Evolutionary conservation across 2,797 vertebrate species (phyloP), one percentile per base, ranked within the genome.

Genomic region (Microcaecilia unicolor): DNA sequence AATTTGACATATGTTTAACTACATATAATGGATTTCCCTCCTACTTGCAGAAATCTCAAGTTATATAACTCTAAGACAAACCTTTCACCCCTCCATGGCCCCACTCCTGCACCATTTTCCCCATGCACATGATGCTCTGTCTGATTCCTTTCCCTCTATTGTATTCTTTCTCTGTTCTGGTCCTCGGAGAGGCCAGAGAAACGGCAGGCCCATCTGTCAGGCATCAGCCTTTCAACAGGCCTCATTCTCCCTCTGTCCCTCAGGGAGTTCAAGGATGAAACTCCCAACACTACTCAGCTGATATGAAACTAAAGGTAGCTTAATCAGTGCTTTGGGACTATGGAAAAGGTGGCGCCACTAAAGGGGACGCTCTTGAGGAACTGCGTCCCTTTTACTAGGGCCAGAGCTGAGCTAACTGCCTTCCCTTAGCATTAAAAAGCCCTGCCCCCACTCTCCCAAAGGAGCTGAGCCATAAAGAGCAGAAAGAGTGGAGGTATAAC

Each of bases 171-270:
- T 55, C 57, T n/a, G 30, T 46, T 21, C 34, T 15, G 21, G 55
- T 55, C 59, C 57, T 58, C 38, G 19, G 53, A 58, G 56, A 52
- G 51, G 33, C 51, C 54, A 50, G 45, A 49, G 18, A 40, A n/a
- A n/a, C n/a, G n/a, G n/a, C n/a, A n/a, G 22, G 52, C 60, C 66
- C 74, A 73, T 75, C 72, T 75, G 70, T 64, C 66, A 70, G 56
- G 41, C 20, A 27, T 41, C 30, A 48, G 44, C 26, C 35, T 41
- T 48, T 35, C 37, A 48, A 48, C 44, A 19, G 44, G 40, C 31
- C 16, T 8, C 24, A 10, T 16, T 34, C 23, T 17, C 28, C 20
- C 34, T 25, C 47, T 34, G 33, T 27, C 31, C 37, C 23, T 33
- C 18, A 1, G 20, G 32, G 25, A 17, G 9, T 4, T 9, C 7